Base-by-base conservation (phyloP, 1,140 invertebrate species). In the Habropoda laboriosa region DNA sequence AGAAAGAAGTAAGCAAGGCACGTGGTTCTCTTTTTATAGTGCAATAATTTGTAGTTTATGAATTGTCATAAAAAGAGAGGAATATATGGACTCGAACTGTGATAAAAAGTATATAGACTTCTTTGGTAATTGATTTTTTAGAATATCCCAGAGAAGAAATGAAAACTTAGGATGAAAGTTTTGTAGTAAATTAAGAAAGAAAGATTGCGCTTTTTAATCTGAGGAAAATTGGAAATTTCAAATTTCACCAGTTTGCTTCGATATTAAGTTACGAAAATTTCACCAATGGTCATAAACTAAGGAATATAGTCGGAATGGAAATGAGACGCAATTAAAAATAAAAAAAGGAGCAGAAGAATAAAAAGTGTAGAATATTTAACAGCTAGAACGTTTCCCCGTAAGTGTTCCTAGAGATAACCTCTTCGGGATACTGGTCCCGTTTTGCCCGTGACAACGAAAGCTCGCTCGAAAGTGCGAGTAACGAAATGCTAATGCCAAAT, bases 381-480 rank as follows among this genome's bases (percentile, higher is more conserved):
- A 24, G 6, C 2, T 3, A 5, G 30, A 24, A 0, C 30, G 27
- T 10, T 35, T 12, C 6, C 30, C 2, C 16, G 35, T n/a, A 71
- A 49, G 13, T 35, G 16, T 58, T 32, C 3, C 3, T 12, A 1
- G n/a, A 60, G 27, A 63, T 61, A 12, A 27, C 0, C 49, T 40
- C 32, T 35, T 38, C n/a, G 24, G 32, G 3, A 21, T 32, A 27
- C n/a, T 5, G n/a, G 32, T 18, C 53, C n/a, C 76, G 74, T 82
- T 83, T 83, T 30, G 32, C 83, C 80, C 76, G 74, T 80, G 75
- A 61, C 68, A 79, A 78, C 68, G 84, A 86, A 86, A 88, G 86
- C 81, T 73, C 57, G 68, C 79, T 81, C 85, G 89, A 91, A 91
- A 91, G 89, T 89, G 89, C 89, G 87, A 91, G 89, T 91, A 89